Evolutionary conservation across 2,888 invertebrate genomes (phyloP).

Genomic region (Callyntrura sp.): DNA sequence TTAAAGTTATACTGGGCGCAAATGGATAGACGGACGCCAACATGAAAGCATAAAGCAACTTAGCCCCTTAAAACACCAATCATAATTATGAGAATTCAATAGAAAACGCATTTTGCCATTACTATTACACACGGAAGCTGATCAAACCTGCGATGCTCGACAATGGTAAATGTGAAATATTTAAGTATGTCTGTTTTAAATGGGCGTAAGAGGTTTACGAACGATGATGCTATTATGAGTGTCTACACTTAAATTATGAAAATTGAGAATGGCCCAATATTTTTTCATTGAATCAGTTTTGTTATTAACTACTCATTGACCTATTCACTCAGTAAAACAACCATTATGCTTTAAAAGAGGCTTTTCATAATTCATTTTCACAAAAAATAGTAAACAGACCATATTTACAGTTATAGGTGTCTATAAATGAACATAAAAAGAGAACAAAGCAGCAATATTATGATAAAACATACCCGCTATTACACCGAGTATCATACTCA

Average conservation of each 20-base stretch:
- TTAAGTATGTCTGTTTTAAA: not conserved
- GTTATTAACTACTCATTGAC: conserved; percentile 10
- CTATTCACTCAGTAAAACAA: not conserved
- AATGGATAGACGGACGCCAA: no score
- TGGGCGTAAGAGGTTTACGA: not conserved
- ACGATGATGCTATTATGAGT: not conserved
- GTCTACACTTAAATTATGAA: not conserved
- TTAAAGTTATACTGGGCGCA: no score
- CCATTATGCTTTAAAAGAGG: no score
- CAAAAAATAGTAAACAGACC: no score
- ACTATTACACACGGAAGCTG: no score
- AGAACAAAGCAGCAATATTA: conserved; percentile 2
- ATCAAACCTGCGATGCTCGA: no score
- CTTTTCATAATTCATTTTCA: not conserved
- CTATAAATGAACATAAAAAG: conserved; percentile 21
- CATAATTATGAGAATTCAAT: no score
- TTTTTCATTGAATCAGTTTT: not conserved
- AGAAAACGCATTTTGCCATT: no score
- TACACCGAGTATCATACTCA: not conserved
- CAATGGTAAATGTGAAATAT: not conserved
- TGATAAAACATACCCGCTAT: not conserved
- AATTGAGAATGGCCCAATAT: not conserved
- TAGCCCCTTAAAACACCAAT: no score
- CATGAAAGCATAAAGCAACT: no score
- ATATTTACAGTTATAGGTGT: not conserved